Conservation (phyloP, 2,113 vertebrate genomes). For the Festucalex cinctus region DNA sequence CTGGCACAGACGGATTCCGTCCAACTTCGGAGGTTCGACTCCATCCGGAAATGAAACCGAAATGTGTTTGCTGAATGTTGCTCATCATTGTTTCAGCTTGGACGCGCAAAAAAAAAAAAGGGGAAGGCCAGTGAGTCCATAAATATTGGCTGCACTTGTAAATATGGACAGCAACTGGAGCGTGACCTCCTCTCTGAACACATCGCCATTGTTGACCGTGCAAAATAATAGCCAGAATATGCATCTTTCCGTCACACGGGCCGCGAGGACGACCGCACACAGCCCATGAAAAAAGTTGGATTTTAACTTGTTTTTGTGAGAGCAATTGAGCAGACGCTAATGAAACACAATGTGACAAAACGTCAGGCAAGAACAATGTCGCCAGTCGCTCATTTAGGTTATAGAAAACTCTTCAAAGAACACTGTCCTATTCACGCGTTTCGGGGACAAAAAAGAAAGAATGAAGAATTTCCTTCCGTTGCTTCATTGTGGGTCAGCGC, state of each 20-base stretch:
- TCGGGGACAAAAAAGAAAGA: slow-evolving; percentile 24
- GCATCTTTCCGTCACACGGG: slow-evolving; percentile 22
- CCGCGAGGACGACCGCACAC: slow-evolving; percentile 17
- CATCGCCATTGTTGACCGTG: slow-evolving; percentile 3
- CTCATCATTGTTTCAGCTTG: slow-evolving; percentile 6
- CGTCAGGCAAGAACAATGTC: slow-evolving; percentile 26
- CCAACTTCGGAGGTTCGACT: background rate
- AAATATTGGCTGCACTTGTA: slow-evolving; percentile 29
- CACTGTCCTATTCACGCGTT: slow-evolving; percentile 54
- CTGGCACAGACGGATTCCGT: background rate
- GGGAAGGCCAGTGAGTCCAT: background rate
- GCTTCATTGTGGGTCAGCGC: slow-evolving; percentile 53
- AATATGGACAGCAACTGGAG: slow-evolving; percentile 25
- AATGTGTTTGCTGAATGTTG: too few species aligned
- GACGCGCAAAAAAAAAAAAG: background rate
- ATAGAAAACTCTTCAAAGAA: slow-evolving; percentile 58
- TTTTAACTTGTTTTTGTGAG: slow-evolving; percentile 28
- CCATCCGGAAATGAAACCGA: background rate
- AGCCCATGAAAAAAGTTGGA: slow-evolving; percentile 26
- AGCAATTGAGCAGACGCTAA: slow-evolving; percentile 25
- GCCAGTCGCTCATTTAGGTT: slow-evolving; percentile 35
- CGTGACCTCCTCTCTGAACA: slow-evolving; percentile 18
- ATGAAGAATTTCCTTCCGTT: slow-evolving; percentile 52
- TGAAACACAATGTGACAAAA: slow-evolving; percentile 26
- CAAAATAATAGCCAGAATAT: slow-evolving; percentile 21